Conservation (phyloP, 2,888 invertebrate genomes). For the Sturmia bella region DNA sequence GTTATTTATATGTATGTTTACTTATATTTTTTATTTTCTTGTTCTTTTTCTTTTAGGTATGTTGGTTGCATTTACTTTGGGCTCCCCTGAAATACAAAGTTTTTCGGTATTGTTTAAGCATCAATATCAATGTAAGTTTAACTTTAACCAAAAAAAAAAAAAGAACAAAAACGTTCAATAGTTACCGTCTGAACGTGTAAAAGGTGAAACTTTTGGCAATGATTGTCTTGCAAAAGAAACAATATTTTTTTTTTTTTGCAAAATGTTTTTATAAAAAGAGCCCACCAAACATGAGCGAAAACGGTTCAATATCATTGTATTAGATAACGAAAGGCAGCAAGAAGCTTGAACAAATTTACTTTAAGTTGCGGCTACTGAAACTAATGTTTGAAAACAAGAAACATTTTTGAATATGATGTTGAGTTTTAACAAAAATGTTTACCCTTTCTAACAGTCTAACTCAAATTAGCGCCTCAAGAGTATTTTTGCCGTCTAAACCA, state of each 20-base stretch:
- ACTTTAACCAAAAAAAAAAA: not conserved
- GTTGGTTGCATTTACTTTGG: not conserved
- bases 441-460: too few species aligned
- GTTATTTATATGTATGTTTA: not conserved
- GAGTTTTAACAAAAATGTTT: too few species aligned
- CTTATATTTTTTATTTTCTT: not conserved
- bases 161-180: constrained; percentile 9
- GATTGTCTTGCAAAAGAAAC: constrained; percentile 2
- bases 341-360: not conserved
- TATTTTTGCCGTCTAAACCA: too few species aligned
- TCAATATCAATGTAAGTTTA: constrained; percentile 9
- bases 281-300: not conserved
- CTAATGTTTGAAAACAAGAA: constrained; percentile 28
- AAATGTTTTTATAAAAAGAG: not conserved
- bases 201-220: not conserved
- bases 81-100: not conserved
- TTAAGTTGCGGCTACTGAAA: constrained; percentile 4
- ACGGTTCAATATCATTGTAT: constrained; percentile 14
- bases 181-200: constrained; percentile 14
- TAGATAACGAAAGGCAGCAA: not conserved
- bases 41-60: constrained; percentile 40
- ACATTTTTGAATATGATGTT: constrained; percentile 17
- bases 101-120: not conserved
- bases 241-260: too few species aligned
- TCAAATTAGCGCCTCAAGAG: too few species aligned